Evolutionary conservation across 2,113 vertebrate genomes (phyloP), one percentile per base, ranked within the genome.

Genomic region (Mustela lutreola): DNA sequence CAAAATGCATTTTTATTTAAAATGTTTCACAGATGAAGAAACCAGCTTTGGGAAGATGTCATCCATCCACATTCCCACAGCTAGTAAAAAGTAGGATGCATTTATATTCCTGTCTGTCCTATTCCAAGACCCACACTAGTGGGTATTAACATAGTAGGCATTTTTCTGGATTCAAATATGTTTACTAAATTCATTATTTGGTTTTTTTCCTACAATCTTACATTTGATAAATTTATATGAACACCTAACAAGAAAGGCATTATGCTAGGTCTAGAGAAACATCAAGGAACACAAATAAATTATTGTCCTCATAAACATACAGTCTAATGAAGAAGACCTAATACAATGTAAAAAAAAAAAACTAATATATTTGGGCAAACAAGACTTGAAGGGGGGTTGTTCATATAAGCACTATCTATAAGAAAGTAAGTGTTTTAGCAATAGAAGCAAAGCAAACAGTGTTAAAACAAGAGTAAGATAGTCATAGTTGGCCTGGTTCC

Each of bases 1-100:
- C 80, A 63, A 92, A 94, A 73, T 53, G 42, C 31, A 76, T 85
- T 53, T 22, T 89, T 85, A 79, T 33, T 86, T 22, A 86, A 96
- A 93, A 33, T 58, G 33, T 60, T 67, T 85, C 85, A 82, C 11
- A 63, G n/a, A 78, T 63, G 50, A 42, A 28, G 11, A 95, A 85
- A 60, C 73, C 56, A 42, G 45, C 36, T 89, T 75, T 53, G 16
- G 60, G 22, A 83, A 71, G 42, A 22, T 56, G 31, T 28, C 24
- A 48, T 87, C 50, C 65, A 33, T 91, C 58, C 31, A 56, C 42
- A 78, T 78, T 45, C 42, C n/a, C 1, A 19, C 7, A 63, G 22
- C 16, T 53, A 60, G 7, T 67, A 62, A 8, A 4, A 24, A 31
- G 15, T 33, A 53, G 8, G 22, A 19, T 42, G 7, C 26, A 45